A percentile compares a stretch with the other conserved stretches of the same genome.
These are phyloP conservation scores for Auanema freiburgensis DNA, from an alignment of 2,888 invertebrate species.

Conservation along the genomic window DNA sequence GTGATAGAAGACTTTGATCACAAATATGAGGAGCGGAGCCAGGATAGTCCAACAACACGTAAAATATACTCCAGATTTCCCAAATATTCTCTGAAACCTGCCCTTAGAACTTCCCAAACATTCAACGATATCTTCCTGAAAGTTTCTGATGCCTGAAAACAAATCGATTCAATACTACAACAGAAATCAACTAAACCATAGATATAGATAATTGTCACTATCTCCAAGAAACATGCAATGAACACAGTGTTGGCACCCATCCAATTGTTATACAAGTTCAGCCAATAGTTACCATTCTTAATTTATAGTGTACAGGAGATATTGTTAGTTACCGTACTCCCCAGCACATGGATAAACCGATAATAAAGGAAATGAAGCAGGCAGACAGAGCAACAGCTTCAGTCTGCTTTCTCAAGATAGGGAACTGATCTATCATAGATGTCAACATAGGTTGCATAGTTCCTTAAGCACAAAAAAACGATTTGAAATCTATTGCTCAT, in stretches of 20 bases:
- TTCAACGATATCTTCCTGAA: not conserved
- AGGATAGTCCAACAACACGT: constrained; percentile 8
- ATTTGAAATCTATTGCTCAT: not conserved
- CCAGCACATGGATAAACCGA: constrained; percentile 22
- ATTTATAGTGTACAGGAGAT: not conserved
- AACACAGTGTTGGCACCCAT: constrained; percentile 9
- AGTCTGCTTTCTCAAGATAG: constrained; percentile 1
- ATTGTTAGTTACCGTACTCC: constrained; percentile 14
- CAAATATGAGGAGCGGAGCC: constrained; percentile 4
- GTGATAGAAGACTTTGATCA: too few species aligned
- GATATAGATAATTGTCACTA: constrained; percentile 11
- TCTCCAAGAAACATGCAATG: constrained; percentile 9
- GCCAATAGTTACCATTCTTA: constrained; percentile 13
- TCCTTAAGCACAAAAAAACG: constrained; percentile 15
- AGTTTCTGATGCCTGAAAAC: not conserved
- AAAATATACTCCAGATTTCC: constrained; percentile 8
- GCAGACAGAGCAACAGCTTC: constrained; percentile 14
- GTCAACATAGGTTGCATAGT: constrained; percentile 15
- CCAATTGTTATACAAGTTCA: constrained; percentile 1
- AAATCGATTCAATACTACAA: not conserved
- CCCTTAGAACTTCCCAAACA: constrained; percentile 1
- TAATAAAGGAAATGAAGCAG: constrained; percentile 14
- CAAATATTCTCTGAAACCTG: not conserved
- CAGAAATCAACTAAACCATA: constrained; percentile 8
- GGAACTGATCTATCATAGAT: constrained; percentile 17